Conservation (phyloP, 2,797 vertebrate genomes). For the Hippoglossus hippoglossus region DNA sequence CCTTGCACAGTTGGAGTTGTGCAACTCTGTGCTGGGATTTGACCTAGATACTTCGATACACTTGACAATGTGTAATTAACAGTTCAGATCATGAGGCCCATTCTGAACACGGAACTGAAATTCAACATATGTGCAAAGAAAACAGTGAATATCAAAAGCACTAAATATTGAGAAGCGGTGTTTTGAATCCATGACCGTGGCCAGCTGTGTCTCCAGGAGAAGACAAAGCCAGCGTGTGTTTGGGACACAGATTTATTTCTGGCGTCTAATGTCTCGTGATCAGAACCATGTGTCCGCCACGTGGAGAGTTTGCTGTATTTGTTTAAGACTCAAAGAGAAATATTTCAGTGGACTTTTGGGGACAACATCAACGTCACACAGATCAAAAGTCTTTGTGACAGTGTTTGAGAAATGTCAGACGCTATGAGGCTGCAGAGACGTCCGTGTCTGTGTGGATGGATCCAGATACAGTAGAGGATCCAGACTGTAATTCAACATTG, state of each 20-base stretch:
- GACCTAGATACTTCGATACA: no score
- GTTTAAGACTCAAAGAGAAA: conserved; percentile 34
- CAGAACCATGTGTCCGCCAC: conserved; percentile 75
- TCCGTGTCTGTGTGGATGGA: no score
- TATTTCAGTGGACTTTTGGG: conserved; percentile 21
- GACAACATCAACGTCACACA: conserved; percentile 5
- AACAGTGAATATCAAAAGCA: neutral
- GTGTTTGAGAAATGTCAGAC: neutral
- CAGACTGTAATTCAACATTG: no score
- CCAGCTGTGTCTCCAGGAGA: conserved; percentile 4
- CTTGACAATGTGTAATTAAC: no score
- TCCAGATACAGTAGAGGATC: no score
- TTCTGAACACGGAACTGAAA: neutral
- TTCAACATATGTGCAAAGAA: neutral
- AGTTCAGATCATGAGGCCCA: neutral
- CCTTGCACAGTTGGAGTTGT: no score
- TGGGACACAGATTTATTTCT: conserved; percentile 48
- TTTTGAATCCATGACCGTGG: neutral
- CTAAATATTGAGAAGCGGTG: neutral
- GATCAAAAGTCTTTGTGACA: neutral
- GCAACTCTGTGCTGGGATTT: no score
- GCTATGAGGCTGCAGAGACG: neutral
- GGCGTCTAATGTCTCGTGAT: conserved; percentile 63
- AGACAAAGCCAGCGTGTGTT: conserved; percentile 18
- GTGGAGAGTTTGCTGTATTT: conserved; percentile 56